phyloP scores from a whole-genome alignment of 2,113 vertebrate species.

The Rutilus rutilus region DNA sequence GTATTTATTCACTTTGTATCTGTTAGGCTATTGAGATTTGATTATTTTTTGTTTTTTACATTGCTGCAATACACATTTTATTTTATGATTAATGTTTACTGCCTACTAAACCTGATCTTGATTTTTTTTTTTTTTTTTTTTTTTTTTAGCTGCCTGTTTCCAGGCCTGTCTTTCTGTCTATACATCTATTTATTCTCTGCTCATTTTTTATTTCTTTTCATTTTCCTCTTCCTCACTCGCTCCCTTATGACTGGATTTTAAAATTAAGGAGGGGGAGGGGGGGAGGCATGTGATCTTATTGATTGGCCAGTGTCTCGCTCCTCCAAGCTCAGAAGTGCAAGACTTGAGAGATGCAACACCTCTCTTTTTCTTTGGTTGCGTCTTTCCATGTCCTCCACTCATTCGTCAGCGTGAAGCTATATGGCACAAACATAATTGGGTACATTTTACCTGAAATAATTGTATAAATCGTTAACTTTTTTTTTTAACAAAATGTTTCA shows the following conservation, averaged over 20 bases:
- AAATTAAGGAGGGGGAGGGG: not conserved
- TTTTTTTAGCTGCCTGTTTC: not conserved
- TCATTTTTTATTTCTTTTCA: not conserved
- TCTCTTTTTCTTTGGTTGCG: constrained; percentile 14
- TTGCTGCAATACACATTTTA: not conserved
- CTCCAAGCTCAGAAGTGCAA: constrained; percentile 37
- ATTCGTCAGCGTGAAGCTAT: not conserved
- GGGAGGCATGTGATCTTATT: constrained; percentile 45
- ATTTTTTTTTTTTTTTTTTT: not conserved
- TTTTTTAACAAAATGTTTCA: not conserved
- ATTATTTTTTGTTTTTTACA: not conserved
- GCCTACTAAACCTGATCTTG: not conserved
- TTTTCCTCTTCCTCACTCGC: not conserved
- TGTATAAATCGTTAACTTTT: not conserved
- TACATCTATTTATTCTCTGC: not conserved
- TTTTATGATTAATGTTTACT: not conserved
- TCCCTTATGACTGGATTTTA: not conserved
- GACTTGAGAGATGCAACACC: constrained; percentile 35
- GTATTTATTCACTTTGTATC: not conserved
- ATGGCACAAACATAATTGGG: not conserved
- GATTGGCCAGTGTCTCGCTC: constrained; percentile 50
- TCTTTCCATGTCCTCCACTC: not conserved
- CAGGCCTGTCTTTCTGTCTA: not conserved
- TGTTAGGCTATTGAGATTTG: not conserved
- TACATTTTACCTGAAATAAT: not conserved